Percentiles rank a stretch among this genome's conserved stretches.
Conservation (phyloP, 2,797 vertebrate genomes). For the Ciconia nigra region DNA sequence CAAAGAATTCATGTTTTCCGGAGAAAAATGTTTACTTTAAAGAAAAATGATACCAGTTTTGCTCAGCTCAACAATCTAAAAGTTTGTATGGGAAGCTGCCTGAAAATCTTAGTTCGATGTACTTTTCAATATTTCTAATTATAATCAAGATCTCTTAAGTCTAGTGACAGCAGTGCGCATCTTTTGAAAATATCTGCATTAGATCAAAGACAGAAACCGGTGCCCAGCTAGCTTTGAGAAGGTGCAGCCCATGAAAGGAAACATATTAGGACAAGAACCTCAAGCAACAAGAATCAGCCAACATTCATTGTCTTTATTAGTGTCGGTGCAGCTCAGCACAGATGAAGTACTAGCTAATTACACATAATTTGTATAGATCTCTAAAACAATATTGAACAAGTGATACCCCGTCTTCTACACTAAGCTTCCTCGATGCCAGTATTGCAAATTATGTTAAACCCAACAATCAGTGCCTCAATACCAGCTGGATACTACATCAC, state of each 20-base stretch:
- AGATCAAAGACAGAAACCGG: neutral
- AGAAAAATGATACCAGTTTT: conserved; percentile 60
- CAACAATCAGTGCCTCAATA: neutral
- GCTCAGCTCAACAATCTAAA: neutral
- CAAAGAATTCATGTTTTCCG: conserved; percentile 62
- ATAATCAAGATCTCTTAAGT: neutral
- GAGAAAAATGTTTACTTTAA: conserved; percentile 64
- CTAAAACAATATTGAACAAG: neutral
- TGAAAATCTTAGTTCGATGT: neutral
- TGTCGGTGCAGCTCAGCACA: neutral
- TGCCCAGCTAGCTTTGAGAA: neutral
- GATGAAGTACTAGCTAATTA: neutral
- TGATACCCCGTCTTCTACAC: neutral
- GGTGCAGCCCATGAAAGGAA: neutral
- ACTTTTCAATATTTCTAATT: neutral
- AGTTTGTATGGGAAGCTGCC: neutral
- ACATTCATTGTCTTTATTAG: neutral
- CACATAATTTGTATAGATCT: neutral
- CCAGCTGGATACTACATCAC: neutral
- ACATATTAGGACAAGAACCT: neutral
- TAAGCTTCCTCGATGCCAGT: neutral
- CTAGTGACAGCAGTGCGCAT: neutral
- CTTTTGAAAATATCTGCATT: neutral
- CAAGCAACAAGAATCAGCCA: neutral
- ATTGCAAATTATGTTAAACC: neutral